Base-by-base conservation (phyloP, 2,888 invertebrate species). In the Baronia brevicornis region DNA sequence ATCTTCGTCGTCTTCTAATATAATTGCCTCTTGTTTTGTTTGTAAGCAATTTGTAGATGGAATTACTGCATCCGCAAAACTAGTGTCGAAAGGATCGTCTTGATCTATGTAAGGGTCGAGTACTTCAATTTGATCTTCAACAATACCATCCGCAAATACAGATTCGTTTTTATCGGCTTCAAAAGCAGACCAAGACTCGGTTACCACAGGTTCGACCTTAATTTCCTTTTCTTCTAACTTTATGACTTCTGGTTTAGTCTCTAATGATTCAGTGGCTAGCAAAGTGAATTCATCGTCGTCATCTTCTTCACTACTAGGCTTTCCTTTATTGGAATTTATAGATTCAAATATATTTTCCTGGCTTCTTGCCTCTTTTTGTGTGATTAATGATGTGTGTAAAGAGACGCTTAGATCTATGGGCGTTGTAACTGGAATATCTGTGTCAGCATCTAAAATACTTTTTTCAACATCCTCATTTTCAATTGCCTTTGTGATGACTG, bases 81-180 rank as follows among this genome's bases (percentile, higher is more conserved):
- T 89, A 10, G 95, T 95, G 56, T 95, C 94, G 54, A 95, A 95
- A 0, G 95, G 95, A 86, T 95, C 94, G 51, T 88, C 89, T 53
- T 88, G 86, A 42, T 86, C 88, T 43, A 78, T 56, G 55, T 87
- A 87, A 28, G 72, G 77, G 48, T 79, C 79, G 41, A 69, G 32
- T 2, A 74, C 59, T 51, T 84, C 80, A 41, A 78, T 66, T 45
- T 79, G 74, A 56, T 85, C 82, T 57, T 84, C 84, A 12, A 70
- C 67, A 30, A 84, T 77, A 30, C 72, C 59, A 45, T 79, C 82
- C 13, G 85, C 82, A 46, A 78, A 82, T 22, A 77, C 82, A 24
- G 56, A 55, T 40, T 77, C 79, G 56, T 67, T 75, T 53, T 77
- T 79, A 52, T 79, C 71, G 1, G 87, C 84, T 65, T 86, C 89